Conservation (phyloP, 2,888 invertebrate genomes). For the Conchocele bisecta region DNA sequence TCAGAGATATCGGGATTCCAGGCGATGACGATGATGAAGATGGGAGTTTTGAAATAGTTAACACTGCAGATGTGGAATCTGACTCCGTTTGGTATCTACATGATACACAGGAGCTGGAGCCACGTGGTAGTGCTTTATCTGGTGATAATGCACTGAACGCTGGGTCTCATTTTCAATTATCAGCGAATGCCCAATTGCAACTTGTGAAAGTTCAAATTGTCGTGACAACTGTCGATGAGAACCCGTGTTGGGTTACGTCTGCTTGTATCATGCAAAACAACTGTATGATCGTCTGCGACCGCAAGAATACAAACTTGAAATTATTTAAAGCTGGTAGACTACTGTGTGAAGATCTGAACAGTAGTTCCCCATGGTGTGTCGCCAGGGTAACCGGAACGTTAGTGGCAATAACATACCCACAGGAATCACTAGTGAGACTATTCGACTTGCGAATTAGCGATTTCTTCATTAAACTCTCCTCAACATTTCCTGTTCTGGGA, state of each 20-base stretch:
- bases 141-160: too few species aligned
- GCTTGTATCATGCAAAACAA: not conserved
- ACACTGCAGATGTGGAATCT: too few species aligned
- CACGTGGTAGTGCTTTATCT: too few species aligned
- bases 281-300: slow-evolving; percentile 24
- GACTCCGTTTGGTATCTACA: too few species aligned
- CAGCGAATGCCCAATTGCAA: not conserved
- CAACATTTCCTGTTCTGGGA: slow-evolving; percentile 28
- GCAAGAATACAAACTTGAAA: slow-evolving; percentile 21
- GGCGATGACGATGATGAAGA: too few species aligned
- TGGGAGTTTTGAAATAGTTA: too few species aligned
- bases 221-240: not conserved
- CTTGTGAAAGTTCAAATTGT: not conserved
- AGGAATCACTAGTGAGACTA: slow-evolving; percentile 33
- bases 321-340: slow-evolving; percentile 19
- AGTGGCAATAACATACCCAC: slow-evolving; percentile 47
- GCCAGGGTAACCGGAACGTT: slow-evolving; percentile 15
- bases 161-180: too few species aligned
- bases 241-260: slow-evolving; percentile 25
- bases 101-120: too few species aligned
- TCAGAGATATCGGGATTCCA: too few species aligned
- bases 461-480: slow-evolving; percentile 34
- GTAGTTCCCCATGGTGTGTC: slow-evolving; percentile 40
- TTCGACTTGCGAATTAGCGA: slow-evolving; percentile 28
- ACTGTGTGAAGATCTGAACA: slow-evolving; percentile 12